A percentile compares a stretch with the other conserved stretches of the same genome.
Evolutionary conservation across 2,113 vertebrate genomes (phyloP).

Genomic region (Alouatta palliata): DNA sequence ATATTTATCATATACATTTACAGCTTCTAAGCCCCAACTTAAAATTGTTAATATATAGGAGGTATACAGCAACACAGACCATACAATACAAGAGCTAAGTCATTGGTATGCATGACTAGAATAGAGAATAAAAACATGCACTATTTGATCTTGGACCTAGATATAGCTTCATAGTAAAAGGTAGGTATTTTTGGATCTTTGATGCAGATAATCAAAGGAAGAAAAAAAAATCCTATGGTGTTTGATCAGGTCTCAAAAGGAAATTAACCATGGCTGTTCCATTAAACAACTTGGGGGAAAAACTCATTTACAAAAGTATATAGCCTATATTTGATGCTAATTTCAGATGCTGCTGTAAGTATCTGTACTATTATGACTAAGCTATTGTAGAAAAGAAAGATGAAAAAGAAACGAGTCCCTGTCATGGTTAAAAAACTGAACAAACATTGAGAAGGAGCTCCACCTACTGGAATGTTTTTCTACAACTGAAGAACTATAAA

Average conservation of each 20-base stretch:
- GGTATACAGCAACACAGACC: not conserved
- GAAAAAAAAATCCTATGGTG: not conserved
- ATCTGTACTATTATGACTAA: constrained; percentile 43
- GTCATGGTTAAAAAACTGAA: not conserved
- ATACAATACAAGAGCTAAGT: not conserved
- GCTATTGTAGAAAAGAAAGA: constrained; percentile 1
- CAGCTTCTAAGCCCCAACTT: not conserved
- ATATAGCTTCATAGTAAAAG: constrained; percentile 32
- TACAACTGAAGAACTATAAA: not conserved
- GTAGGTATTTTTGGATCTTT: constrained; percentile 23
- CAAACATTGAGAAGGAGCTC: constrained; percentile 81
- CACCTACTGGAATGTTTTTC: constrained; percentile 80
- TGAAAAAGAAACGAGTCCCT: not conserved
- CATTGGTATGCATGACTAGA: not conserved
- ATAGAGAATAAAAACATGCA: constrained; percentile 30
- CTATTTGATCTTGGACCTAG: constrained; percentile 40
- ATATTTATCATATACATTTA: constrained; percentile 51
- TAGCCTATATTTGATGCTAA: constrained; percentile 55
- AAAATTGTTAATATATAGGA: constrained; percentile 5
- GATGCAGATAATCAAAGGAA: constrained; percentile 53
- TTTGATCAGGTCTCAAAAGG: constrained; percentile 59
- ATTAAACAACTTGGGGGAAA: constrained; percentile 34
- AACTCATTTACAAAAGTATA: constrained; percentile 38
- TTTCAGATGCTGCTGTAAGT: constrained; percentile 41
- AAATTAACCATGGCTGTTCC: constrained; percentile 51